Percentiles rank a stretch among this genome's conserved stretches.
Evolutionary conservation across 2,113 vertebrate genomes (phyloP).

Genomic region (Uria lomvia): DNA sequence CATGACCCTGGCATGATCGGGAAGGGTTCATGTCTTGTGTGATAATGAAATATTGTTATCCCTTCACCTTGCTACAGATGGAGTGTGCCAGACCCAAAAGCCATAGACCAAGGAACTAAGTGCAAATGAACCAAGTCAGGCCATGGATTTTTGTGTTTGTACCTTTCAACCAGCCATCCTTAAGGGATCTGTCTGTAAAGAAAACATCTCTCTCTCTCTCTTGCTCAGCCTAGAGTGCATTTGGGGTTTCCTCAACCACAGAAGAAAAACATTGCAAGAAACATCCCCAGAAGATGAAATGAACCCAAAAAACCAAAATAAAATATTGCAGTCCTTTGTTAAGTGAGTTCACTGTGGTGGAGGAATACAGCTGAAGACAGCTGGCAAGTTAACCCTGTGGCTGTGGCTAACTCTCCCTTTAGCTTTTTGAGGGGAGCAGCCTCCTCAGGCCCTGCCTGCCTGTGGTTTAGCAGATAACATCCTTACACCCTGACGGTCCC

Average conservation of each 20-base stretch:
- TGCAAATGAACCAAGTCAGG: background rate
- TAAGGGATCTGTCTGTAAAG: background rate
- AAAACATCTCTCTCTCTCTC: background rate
- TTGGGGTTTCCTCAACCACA: background rate
- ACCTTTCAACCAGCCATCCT: background rate
- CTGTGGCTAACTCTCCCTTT: background rate
- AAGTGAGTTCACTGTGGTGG: fast-evolving
- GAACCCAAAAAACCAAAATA: background rate
- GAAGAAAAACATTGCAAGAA: background rate
- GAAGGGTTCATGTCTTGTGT: background rate
- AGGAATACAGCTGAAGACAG: background rate
- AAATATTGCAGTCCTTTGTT: background rate
- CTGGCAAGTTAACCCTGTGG: background rate
- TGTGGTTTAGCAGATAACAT: background rate
- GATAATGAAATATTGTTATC: background rate
- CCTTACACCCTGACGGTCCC: background rate
- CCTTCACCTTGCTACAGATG: background rate
- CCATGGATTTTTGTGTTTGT: background rate
- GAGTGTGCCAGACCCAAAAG: background rate
- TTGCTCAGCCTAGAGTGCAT: background rate
- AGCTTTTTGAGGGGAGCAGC: background rate
- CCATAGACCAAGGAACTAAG: background rate
- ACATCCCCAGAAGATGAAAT: background rate
- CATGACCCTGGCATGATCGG: background rate
- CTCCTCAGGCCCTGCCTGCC: background rate